phyloP scores from a whole-genome alignment of 2,797 vertebrate species.

The Oryzias sinensis region DNA sequence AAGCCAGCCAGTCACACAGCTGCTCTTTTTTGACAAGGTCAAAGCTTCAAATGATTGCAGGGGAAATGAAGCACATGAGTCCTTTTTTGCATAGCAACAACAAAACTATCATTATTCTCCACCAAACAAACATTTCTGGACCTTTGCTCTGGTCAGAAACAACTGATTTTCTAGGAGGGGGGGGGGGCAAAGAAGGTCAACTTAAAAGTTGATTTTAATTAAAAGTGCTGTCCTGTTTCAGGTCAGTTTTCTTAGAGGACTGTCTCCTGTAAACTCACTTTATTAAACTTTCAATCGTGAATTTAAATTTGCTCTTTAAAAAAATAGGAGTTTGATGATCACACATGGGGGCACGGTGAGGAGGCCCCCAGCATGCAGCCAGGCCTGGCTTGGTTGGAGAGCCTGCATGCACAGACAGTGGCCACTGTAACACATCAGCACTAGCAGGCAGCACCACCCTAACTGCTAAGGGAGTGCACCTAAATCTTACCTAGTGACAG shows the following conservation, averaged over 20 bases:
- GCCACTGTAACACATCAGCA: conserved; percentile 72
- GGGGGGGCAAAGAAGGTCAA: conserved; percentile 7
- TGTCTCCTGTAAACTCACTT: too few relatives aligned
- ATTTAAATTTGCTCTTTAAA: too few relatives aligned
- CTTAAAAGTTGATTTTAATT: conserved; percentile 6
- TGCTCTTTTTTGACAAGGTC: conserved; percentile 68
- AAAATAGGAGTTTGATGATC: too few relatives aligned
- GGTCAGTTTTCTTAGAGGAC: too few relatives aligned
- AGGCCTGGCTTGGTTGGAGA: conserved; percentile 35
- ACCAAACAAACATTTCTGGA: conserved; percentile 10
- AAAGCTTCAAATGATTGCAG: conserved; percentile 60
- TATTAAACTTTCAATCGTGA: too few relatives aligned
- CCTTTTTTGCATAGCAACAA: conserved; percentile 71
- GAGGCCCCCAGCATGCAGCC: conserved; percentile 12
- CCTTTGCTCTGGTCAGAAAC: conserved; percentile 5
- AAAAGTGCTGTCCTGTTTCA: not conserved
- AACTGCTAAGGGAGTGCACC: conserved; percentile 67
- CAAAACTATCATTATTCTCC: conserved; percentile 40
- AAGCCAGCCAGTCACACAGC: conserved; percentile 25
- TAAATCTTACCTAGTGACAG: conserved; percentile 74
- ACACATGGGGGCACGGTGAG: not conserved
- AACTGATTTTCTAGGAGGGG: too few relatives aligned
- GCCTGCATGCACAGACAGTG: conserved; percentile 70
- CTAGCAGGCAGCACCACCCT: conserved; percentile 67
- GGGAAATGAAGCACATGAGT: conserved; percentile 51